A percentile compares a stretch with the other conserved stretches of the same genome.
Conservation (phyloP, 2,113 vertebrate species). For the Serilophus lunatus region DNA sequence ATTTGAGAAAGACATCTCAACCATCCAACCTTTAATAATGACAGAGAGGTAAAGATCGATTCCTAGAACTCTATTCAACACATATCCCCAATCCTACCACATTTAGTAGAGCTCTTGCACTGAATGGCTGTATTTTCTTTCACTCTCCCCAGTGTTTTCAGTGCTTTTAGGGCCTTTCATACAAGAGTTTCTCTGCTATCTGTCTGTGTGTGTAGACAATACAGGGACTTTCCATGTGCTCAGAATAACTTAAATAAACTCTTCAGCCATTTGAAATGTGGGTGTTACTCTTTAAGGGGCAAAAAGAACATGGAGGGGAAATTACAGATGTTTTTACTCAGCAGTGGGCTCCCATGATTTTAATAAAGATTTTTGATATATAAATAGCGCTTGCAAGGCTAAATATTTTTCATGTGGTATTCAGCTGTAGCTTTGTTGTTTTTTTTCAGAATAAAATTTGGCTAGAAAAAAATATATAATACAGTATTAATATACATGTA, state of each 20-base stretch:
- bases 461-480: neutral
- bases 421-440: slow-evolving; percentile 15
- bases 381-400: slow-evolving; percentile 43
- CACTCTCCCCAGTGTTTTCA: neutral
- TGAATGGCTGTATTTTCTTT: neutral
- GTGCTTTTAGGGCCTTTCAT: neutral
- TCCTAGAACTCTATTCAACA: neutral
- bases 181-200: neutral
- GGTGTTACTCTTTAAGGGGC: slow-evolving; percentile 38
- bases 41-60: neutral
- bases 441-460: neutral
- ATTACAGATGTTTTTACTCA: slow-evolving; percentile 64
- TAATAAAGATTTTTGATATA: slow-evolving; percentile 56
- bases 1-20: neutral
- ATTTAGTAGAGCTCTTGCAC: neutral
- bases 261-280: slow-evolving; percentile 51
- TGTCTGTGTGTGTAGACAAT: slow-evolving; percentile 10
- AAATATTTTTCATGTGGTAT: slow-evolving; percentile 47
- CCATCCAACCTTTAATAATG: neutral
- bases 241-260: slow-evolving; percentile 57
- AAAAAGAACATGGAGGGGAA: slow-evolving; percentile 32
- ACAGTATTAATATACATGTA: neutral
- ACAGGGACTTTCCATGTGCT: slow-evolving; percentile 57
- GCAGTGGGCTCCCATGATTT: slow-evolving; percentile 38
- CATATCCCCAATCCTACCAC: neutral